These are phyloP conservation scores for Paradisaea rubra DNA, from an alignment of 2,113 vertebrate species.

Conservation along the genomic window DNA sequence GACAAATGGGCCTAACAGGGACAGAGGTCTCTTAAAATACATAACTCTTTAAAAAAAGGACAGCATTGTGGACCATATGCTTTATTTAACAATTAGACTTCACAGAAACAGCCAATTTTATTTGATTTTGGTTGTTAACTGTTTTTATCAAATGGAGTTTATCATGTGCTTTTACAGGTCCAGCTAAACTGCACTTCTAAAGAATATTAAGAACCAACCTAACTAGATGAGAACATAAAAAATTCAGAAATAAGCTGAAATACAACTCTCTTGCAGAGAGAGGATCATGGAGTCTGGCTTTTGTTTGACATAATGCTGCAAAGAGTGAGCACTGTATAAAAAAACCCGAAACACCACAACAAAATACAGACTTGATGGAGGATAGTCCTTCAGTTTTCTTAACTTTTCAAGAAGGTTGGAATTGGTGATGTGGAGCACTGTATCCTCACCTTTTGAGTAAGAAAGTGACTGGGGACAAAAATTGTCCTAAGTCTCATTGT, in stretches of 20 bases:
- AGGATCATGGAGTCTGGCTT: neutral
- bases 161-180: neutral
- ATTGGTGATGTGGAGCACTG: neutral
- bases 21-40: neutral
- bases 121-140: neutral
- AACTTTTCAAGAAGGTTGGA: neutral
- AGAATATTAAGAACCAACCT: neutral
- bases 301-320: neutral
- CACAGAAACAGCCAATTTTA: neutral
- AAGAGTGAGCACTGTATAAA: neutral
- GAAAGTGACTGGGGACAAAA: neutral
- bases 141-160: neutral
- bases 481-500: neutral
- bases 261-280: neutral
- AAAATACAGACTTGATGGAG: neutral
- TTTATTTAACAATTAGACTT: neutral
- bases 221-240: neutral
- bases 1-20: neutral
- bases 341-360: fast-evolving
- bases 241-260: neutral
- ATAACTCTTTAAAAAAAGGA: neutral
- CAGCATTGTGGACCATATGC: neutral
- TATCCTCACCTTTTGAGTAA: neutral
- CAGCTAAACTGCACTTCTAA: neutral
- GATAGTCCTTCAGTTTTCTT: neutral